Evolutionary conservation across 2,113 vertebrate species (phyloP), one percentile per base, ranked within the genome.

Genomic region (Apteryx mantelli): DNA sequence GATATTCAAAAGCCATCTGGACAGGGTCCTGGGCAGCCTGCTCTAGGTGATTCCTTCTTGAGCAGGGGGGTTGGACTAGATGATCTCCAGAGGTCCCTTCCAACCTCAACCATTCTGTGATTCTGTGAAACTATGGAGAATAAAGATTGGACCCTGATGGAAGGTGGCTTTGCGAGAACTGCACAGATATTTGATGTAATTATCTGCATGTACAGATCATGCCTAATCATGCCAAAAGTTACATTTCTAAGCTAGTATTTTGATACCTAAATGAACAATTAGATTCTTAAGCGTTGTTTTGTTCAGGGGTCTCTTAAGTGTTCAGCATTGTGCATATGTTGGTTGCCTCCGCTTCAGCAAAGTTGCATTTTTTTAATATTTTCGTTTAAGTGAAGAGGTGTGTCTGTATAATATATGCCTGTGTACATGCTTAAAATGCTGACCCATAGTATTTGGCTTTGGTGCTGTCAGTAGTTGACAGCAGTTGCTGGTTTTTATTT

Each of bases 331-430:
- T 56, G 9, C 6, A 4, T 77, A 10, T 10, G 0, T 73, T 40
- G 32, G 36, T 89, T 86, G 24, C 56, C 12, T 26, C 1, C 26
- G 83, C 15, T 80, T 92, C 34, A 75, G n/a, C 13, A 60, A 68
- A 78, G 46, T 20, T 42, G 28, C 0, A 3, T 0, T 0, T 46
- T 82, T 53, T 55, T 32, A 26, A 66, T 65, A 9, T 26, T 18
- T 66, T 40, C 3, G 15, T 78, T 91, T 84, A 56, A 52, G 13
- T 80, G 48, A 65, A 68, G 34, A 77, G 16, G 8, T 28, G 3
- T 61, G 22, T 32, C 60, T 91, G 0, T 3, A 2, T 88, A 46
- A 19, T 3, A 1, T 18, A 11, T 20, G 2, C 3, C 1, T 56
- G 8, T 80, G 15, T 50, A 32, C 0, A 0, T 65, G 52, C 61